Evolutionary conservation across 1,140 invertebrate genomes (phyloP).

Genomic region (Drosophila trapezifrons): DNA sequence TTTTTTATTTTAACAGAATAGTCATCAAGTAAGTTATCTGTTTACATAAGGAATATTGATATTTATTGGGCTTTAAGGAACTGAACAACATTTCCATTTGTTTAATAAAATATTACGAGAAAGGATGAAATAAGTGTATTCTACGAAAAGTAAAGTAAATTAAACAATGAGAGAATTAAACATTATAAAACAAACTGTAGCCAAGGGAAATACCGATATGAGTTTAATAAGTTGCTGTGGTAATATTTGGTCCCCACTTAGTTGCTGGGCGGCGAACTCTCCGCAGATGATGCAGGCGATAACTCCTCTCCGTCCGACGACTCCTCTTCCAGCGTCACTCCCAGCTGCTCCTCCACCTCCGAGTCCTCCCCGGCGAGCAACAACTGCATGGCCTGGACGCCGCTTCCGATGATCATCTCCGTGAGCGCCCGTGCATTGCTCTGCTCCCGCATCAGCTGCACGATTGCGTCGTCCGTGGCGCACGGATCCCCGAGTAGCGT

Average conservation of each 20-base stretch:
- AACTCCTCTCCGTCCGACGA: not conserved
- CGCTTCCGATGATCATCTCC: slow-evolving; percentile 28
- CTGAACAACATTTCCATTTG: no score
- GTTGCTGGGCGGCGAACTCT: slow-evolving; percentile 14
- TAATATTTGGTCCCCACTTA: not conserved
- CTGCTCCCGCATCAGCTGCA: slow-evolving; percentile 28
- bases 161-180: no score
- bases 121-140: no score
- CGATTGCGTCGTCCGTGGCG: slow-evolving; percentile 29
- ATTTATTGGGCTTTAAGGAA: no score
- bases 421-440: not conserved
- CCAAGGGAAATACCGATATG: no score
- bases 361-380: slow-evolving; percentile 34
- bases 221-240: not conserved
- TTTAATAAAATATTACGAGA: no score
- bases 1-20: no score
- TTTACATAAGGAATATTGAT: no score
- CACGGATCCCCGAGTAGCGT: slow-evolving; percentile 52
- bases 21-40: no score
- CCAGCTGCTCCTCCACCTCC: slow-evolving; percentile 16
- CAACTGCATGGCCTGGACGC: slow-evolving; percentile 29
- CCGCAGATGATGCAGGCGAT: not conserved
- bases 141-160: no score
- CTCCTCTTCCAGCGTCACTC: not conserved
- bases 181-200: no score